phyloP scores from a whole-genome alignment of 2,113 vertebrate genomes.

The Pogona vitticeps region DNA sequence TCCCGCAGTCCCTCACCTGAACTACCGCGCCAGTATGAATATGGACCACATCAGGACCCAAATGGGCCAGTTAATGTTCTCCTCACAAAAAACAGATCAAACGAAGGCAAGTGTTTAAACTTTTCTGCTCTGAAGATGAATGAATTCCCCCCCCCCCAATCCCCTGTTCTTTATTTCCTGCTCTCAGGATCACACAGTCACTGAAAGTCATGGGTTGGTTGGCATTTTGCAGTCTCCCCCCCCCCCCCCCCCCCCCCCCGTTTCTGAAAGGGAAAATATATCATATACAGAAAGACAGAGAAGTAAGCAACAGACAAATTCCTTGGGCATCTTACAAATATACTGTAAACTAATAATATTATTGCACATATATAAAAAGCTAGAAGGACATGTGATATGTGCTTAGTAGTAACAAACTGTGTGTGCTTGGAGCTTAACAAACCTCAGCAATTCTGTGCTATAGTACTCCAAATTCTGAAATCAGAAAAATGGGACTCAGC shows the following conservation, averaged over 20 bases:
- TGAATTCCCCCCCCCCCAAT: neutral
- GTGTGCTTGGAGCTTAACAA: neutral
- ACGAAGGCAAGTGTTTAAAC: conserved; percentile 81
- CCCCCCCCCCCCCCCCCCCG: too few species aligned
- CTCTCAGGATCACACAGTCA: neutral
- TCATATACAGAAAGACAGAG: neutral
- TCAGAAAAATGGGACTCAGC: neutral
- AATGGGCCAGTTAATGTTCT: conserved; percentile 86
- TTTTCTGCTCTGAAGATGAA: neutral
- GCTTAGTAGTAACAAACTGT: too few species aligned
- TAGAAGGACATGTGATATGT: too few species aligned
- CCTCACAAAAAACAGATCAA: conserved; percentile 87
- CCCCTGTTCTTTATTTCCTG: neutral
- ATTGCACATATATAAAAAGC: too few species aligned
- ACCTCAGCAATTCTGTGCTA: neutral
- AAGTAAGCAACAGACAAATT: neutral
- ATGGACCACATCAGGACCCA: conserved; percentile 38
- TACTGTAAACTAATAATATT: too few species aligned
- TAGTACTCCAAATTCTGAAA: neutral
- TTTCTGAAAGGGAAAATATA: neutral
- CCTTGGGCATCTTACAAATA: neutral
- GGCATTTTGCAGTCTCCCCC: neutral
- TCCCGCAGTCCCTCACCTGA: conserved; percentile 75
- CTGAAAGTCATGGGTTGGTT: neutral
- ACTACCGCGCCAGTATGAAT: neutral